Evolutionary conservation across 2,888 invertebrate species (phyloP), one percentile per base, ranked within the genome.

Genomic region (Laspeyria flexula): DNA sequence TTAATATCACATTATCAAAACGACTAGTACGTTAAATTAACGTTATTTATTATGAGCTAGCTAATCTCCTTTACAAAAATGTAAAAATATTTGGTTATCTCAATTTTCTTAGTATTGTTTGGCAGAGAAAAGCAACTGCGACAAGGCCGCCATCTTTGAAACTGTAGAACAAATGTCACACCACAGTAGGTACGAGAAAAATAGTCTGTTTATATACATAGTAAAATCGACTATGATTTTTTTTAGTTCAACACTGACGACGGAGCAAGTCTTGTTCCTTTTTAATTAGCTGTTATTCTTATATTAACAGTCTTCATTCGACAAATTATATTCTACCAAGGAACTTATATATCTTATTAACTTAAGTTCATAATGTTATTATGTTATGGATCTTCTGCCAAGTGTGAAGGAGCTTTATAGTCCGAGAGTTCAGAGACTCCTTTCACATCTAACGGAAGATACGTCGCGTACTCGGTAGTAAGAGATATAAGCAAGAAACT

Each of bases 131-230:
- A 88, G 87, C 87, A 90, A 90, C 88, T 90, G 90, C 89, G 90
- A 91, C 88, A 88, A 85, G 89, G 81, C 85, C 85, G 90, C 92
- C 92, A 92, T 92, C 83, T 92, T 92, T 89, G 82, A 87, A 86
- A 87, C 85, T 86, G 77, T 73, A 86, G 82, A 73, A 71, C 67
- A 75, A 75, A 76, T 75, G 76, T 77, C 77, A 77, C 51, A 63
- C 53, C 51, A 53, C 27, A 50, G 44, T 71, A 75, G 41, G 43
- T 43, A 21, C 29, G 42, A 37, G 10, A 55, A 29, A 16, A 52
- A 52, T 58, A 53, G 45, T 51, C n/a, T n/a, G n/a, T n/a, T n/a
- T n/a, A n/a, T 45, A 44, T 60, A 49, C 44, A 45, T 21, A 33
- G 12, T 25, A n/a, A n/a, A 34, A 27, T 41, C 12, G 7, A 27